Evolutionary conservation across 2,888 invertebrate genomes (phyloP).

Genomic region (Pasiphila rectangulata): DNA sequence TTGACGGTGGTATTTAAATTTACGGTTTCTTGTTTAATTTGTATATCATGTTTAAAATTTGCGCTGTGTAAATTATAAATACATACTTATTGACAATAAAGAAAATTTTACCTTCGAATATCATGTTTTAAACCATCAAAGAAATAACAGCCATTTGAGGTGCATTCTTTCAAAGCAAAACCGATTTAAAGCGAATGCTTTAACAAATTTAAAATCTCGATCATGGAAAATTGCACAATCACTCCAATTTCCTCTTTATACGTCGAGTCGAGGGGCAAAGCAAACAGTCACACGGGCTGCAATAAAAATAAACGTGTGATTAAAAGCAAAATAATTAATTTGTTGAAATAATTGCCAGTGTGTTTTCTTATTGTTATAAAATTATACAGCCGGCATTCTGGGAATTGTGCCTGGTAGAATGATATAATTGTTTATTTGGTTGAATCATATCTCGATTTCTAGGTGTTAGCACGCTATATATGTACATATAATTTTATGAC

Average conservation of each 20-base stretch:
- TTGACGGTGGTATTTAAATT: too few relatives aligned
- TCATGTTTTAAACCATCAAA: slow-evolving; percentile 6
- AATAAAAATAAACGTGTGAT: slow-evolving; percentile 42
- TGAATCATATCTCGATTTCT: too few relatives aligned
- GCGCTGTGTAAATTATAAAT: too few relatives aligned
- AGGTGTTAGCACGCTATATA: too few relatives aligned
- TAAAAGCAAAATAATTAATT: slow-evolving; percentile 13
- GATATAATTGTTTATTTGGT: too few relatives aligned
- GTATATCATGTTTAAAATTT: too few relatives aligned
- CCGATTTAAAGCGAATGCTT: slow-evolving; percentile 53
- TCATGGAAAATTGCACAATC: slow-evolving; percentile 61
- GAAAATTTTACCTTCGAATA: too few relatives aligned
- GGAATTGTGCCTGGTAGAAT: background rate
- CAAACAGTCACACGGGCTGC: slow-evolving; percentile 48
- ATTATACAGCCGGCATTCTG: background rate
- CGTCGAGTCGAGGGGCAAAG: slow-evolving; percentile 46
- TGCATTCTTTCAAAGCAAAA: slow-evolving; percentile 45
- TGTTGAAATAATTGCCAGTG: background rate
- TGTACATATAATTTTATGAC: too few relatives aligned
- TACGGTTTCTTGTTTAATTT: too few relatives aligned
- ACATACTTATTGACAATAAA: too few relatives aligned
- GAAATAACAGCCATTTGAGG: background rate
- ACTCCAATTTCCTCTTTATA: slow-evolving; percentile 48
- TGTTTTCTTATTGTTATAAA: background rate
- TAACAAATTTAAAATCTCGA: slow-evolving; percentile 62